Base-by-base conservation (phyloP, 2,113 vertebrate species). In the Silurus glanis region DNA sequence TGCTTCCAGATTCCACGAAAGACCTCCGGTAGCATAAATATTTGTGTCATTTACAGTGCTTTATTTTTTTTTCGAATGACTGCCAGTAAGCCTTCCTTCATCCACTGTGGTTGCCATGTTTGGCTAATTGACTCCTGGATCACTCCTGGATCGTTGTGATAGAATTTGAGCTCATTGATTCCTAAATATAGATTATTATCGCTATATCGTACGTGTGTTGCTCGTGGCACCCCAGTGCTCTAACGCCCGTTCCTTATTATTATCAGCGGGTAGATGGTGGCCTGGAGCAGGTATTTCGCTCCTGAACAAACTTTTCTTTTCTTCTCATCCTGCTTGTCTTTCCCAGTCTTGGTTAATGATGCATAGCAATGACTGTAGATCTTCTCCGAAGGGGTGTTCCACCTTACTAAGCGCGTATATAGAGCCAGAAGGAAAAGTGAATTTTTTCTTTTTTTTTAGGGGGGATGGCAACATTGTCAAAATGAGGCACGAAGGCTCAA, bases 401-500 rank as follows among this genome's bases (percentile, higher is more conserved):
- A 89, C 82, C 81, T 81, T 82, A 88, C 87, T 85, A 85, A 82
- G 84, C 75, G 37, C 37, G 37, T 47, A 61, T 83, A 83, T 88
- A 79, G 61, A 88, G 86, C 91, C 91, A 89, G 88, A 86, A 91
- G 92, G 86, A 89, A 59, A 2, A 51, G 53, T 82, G 12, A 10
- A 61, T 61, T 66, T 9, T 64, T 64, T 76, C n/a, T 62, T 72
- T 23, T 88, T 84, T 89, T 90, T 91, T 91, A 37, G 37, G 37
- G 37, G 37, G 37, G 37, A 37, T 90, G 64, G 58, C 61, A 71
- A 80, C 19, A 21, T 75, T 91, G 91, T 92, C 91, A 94, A 89
- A 93, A 93, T 91, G 91, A 92, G 91, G 89, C 90, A 92, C 88
- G 90, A 94, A 92, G 90, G 92, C 92, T 95, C 92, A 94, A 92